Conservation (phyloP, 2,113 vertebrate genomes). For the Noctilio leporinus region DNA sequence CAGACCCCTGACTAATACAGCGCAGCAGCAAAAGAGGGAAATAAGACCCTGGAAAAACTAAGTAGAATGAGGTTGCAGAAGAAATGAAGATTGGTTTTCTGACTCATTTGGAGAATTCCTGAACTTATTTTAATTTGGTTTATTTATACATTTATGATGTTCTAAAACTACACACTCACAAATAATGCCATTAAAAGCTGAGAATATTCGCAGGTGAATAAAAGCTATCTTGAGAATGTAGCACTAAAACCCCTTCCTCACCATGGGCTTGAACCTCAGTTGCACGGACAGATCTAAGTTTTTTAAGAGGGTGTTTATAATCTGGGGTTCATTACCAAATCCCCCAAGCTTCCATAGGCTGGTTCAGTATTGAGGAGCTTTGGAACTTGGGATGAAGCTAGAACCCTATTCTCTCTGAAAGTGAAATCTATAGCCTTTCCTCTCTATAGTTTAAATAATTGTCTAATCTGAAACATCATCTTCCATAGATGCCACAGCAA, state of each 20-base stretch:
- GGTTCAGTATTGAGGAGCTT: neutral
- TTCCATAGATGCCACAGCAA: neutral
- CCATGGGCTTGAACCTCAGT: neutral
- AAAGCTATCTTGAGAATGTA: neutral
- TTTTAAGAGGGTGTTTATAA: neutral
- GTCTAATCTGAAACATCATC: neutral
- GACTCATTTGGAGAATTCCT: neutral
- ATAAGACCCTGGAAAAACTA: neutral
- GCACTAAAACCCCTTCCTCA: neutral
- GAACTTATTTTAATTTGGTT: neutral
- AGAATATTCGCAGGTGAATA: neutral
- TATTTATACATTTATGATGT: slow-evolving; percentile 24
- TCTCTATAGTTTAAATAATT: neutral
- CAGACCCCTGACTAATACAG: neutral
- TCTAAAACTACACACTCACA: neutral
- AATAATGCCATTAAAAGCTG: neutral
- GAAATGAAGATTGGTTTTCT: neutral
- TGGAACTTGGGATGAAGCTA: neutral
- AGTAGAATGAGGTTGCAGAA: neutral
- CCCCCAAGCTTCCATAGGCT: neutral
- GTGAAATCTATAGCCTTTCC: neutral
- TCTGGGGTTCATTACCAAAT: neutral
- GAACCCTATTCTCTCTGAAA: neutral
- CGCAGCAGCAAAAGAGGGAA: neutral
- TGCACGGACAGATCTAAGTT: neutral